Evolutionary conservation across 2,113 vertebrate genomes (phyloP).

Genomic region (Cyprinodon tularosa): DNA sequence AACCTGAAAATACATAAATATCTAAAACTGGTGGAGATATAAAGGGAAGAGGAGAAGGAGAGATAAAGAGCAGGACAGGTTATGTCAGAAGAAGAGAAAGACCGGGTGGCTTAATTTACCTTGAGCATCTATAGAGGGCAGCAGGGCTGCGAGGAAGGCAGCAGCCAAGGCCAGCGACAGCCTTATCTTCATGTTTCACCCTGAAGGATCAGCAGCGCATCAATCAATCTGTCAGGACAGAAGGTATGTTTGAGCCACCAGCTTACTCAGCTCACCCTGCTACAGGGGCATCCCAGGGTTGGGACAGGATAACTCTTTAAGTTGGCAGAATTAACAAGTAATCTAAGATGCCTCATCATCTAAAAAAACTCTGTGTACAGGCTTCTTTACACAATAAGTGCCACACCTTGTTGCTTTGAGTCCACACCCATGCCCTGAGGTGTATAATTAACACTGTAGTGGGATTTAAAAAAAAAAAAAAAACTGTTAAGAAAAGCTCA

Average conservation of each 20-base stretch:
- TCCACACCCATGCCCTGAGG: conserved; percentile 31
- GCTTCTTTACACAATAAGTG: conserved; percentile 22
- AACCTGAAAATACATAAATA: conserved; percentile 25
- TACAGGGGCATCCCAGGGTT: background rate
- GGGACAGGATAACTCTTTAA: background rate
- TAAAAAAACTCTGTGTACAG: background rate
- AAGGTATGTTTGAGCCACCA: conserved; percentile 16
- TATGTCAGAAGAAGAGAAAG: conserved; percentile 23
- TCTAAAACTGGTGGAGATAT: conserved; percentile 21
- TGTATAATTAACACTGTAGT: conserved; percentile 1
- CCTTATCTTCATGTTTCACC: conserved; percentile 89
- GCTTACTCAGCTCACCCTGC: background rate
- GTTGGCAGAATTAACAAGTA: background rate
- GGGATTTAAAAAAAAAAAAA: conserved; percentile 8
- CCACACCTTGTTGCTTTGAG: conserved; percentile 57
- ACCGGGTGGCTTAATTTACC: conserved; percentile 82
- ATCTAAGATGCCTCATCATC: background rate
- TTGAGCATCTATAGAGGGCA: conserved; percentile 91
- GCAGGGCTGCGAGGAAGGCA: conserved; percentile 85
- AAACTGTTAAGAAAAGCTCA: conserved; percentile 10
- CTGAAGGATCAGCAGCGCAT: conserved; percentile 87
- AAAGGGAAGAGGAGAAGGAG: conserved; percentile 28
- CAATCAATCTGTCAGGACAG: conserved; percentile 87
- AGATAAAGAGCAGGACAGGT: conserved; percentile 24
- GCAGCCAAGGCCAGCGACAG: conserved; percentile 84